phyloP scores from a whole-genome alignment of 2,888 invertebrate genomes.

The Agonopterix subpropinquella region DNA sequence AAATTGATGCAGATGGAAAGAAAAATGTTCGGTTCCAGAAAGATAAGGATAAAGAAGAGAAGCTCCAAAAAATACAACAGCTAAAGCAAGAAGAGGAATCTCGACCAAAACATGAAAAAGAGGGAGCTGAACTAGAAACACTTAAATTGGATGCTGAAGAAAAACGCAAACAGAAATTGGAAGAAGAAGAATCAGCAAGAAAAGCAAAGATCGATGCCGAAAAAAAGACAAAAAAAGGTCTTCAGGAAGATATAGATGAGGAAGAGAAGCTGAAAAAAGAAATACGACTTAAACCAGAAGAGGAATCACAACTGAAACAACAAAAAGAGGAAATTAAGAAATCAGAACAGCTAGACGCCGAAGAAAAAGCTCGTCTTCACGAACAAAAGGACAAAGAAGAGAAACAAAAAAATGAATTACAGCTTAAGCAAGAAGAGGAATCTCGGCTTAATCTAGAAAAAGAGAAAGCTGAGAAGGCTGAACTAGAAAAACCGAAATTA shows the following conservation, averaged over 20 bases:
- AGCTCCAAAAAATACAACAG: background rate
- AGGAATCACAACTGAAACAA: background rate
- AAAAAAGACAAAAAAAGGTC: conserved; percentile 1
- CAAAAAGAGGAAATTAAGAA: background rate
- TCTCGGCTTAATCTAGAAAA: no score
- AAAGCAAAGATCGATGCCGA: conserved; percentile 3
- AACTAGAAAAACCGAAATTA: no score
- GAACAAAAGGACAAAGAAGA: no score
- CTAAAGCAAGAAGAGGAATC: background rate
- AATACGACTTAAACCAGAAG: background rate
- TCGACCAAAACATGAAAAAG: background rate
- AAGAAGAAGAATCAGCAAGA: conserved; percentile 5
- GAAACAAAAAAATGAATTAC: no score
- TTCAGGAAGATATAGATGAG: background rate
- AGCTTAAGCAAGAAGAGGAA: no score
- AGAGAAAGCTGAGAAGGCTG: no score
- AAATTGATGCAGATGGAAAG: conserved; percentile 3
- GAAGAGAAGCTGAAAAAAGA: background rate
- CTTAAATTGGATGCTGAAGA: background rate
- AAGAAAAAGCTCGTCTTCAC: no score
- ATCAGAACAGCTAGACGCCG: no score
- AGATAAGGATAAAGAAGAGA: conserved; percentile 7
- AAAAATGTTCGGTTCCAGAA: background rate
- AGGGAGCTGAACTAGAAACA: background rate
- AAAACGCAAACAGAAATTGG: conserved; percentile 1